Base-by-base conservation (phyloP, 2,797 vertebrate genomes). In the Pseudochirops corinnae region DNA sequence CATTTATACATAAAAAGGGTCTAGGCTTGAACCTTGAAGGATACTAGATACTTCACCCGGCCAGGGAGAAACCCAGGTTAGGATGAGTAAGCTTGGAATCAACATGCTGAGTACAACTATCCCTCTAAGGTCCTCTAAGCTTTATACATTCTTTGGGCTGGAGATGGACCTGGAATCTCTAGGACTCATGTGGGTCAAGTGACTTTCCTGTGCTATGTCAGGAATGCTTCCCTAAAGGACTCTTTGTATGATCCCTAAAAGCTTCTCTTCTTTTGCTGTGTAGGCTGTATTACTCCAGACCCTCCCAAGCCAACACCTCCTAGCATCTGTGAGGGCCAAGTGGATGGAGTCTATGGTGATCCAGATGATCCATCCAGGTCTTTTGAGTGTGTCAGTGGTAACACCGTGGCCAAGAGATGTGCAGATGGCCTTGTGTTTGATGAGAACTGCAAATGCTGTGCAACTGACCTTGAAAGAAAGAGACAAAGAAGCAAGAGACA, bases 391-490 rank as follows among this genome's bases (percentile, higher is more conserved):
- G 92, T 60, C 62, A 39, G 10, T 90, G 97, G 94, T 14, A 58
- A 31, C 7, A 97, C 96, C 10, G 90, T 95, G 33, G 24, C 94
- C 56, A 56, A 95, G 82, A 87, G 93, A 46, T 97, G 95, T 94
- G 57, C 52, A 16, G 90, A 92, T 26, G 95, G 94, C 13, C 39
- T 96, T 21, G 93, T 96, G 82, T 97, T 97, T 93, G 55, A 97
- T 7, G 33, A 62, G 5, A 60, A 28, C 13, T 97, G 95, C 62
- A 96, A 92, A 26, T 96, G 96, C 10, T 46, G 46, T 97, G 96
- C 56, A 95, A 95, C 39, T 96, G 94, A 94, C 92, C 82, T 93
- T 95, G 58, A 93, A 74, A 0, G 10, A 55, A 56, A 92, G 46
- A 3, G n/a, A 94, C 46, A 46, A 46, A 46, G 46, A 46, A 46